A percentile compares a stretch with the other conserved stretches of the same genome.
phyloP scores from a whole-genome alignment of 2,797 vertebrate species.

The Fistularia commersonii region DNA sequence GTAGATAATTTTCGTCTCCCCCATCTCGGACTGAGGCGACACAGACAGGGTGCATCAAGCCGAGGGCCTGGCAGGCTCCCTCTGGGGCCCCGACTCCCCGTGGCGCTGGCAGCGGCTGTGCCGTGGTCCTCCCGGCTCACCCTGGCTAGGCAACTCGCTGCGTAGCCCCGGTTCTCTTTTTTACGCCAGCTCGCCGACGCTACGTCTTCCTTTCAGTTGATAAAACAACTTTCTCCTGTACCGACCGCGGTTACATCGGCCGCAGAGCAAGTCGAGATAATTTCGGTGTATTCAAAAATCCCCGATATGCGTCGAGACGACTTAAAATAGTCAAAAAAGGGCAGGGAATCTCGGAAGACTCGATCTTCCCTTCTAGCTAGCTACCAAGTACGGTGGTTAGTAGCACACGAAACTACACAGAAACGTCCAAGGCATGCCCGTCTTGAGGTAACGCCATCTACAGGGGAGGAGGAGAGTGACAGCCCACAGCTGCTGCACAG shows the following conservation, averaged over 20 bases:
- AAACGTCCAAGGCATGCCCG: slow-evolving; percentile 11
- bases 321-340: slow-evolving; percentile 2
- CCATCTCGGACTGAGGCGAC: slow-evolving; percentile 80
- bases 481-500: background rate
- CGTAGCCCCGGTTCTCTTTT: slow-evolving; percentile 24
- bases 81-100: slow-evolving; percentile 74
- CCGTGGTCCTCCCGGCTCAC: slow-evolving; percentile 56
- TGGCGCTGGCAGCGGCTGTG: slow-evolving; percentile 52
- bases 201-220: slow-evolving; percentile 22
- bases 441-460: slow-evolving; percentile 38
- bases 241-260: slow-evolving; percentile 20
- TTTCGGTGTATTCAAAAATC: slow-evolving; percentile 6
- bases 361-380: slow-evolving; percentile 29
- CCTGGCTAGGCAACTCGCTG: slow-evolving; percentile 40
- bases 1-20: slow-evolving; percentile 99
- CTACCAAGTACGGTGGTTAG: slow-evolving; percentile 55
- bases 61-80: slow-evolving; percentile 72
- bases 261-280: slow-evolving; percentile 1
- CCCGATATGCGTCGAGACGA: background rate
- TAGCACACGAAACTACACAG: slow-evolving; percentile 57
- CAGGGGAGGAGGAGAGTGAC: slow-evolving; percentile 57
- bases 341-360: slow-evolving; percentile 8
- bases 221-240: slow-evolving; percentile 30
- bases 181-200: slow-evolving; percentile 37
- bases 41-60: slow-evolving; percentile 75